Percentiles rank a stretch among this genome's conserved stretches.
Conservation (phyloP, 2,888 invertebrate genomes). For the Agonopterix arenella region DNA sequence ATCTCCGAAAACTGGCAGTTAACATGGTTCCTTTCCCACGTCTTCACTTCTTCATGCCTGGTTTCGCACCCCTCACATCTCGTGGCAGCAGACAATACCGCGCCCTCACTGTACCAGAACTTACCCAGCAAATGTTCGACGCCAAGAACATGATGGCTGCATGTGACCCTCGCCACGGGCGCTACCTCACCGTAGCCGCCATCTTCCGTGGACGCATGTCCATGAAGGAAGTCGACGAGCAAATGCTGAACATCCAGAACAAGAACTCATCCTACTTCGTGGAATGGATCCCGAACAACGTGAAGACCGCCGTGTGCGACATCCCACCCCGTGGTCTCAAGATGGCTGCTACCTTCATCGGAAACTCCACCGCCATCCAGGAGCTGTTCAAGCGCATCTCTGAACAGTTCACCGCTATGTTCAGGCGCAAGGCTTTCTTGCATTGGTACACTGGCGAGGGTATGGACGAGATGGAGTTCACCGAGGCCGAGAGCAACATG, state of each 20-base stretch:
- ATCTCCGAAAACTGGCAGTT: constrained; percentile 92
- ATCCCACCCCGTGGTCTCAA: constrained; percentile 93
- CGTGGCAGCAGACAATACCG: constrained; percentile 93
- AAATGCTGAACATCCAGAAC: constrained; percentile 89
- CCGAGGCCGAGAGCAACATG: constrained; percentile 97
- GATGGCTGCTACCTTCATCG: constrained; percentile 97
- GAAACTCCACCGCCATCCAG: constrained; percentile 95
- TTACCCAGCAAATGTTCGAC: constrained; percentile 94
- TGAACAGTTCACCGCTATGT: constrained; percentile 96
- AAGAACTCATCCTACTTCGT: constrained; percentile 83
- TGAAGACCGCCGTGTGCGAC: constrained; percentile 88
- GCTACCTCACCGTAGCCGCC: constrained; percentile 93
- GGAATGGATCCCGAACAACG: constrained; percentile 91
- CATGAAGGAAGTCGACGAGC: constrained; percentile 94
- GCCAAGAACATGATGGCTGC: constrained; percentile 99
- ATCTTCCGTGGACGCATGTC: constrained; percentile 95
- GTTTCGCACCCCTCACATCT: constrained; percentile 89
- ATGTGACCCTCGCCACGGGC: constrained; percentile 94
- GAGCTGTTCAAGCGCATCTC: constrained; percentile 94
- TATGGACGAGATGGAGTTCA: constrained; percentile 98
- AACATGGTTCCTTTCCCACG: constrained; percentile 91
- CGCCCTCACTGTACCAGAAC: constrained; percentile 90
- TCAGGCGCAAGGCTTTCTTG: constrained; percentile 97
- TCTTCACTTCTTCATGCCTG: constrained; percentile 94
- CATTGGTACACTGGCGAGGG: constrained; percentile 99